phyloP scores from a whole-genome alignment of 2,797 vertebrate genomes.

The Podarcis lilfordi region DNA sequence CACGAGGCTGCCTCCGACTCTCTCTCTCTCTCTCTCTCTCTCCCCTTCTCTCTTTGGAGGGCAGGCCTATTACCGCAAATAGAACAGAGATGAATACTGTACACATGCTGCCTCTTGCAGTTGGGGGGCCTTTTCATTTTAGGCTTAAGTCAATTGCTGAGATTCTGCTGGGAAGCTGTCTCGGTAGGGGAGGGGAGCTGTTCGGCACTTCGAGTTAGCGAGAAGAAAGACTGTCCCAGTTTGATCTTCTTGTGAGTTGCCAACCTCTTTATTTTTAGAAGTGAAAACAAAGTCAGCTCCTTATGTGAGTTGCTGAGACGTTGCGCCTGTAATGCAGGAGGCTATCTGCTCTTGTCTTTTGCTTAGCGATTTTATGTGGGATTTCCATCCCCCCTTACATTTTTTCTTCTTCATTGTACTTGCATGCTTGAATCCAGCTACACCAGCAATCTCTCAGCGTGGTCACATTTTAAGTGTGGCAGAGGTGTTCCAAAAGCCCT shows the following conservation, averaged over 20 bases:
- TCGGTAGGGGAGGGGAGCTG: constrained; percentile 4
- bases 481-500: background rate
- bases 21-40: too few relatives aligned
- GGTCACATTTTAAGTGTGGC: background rate
- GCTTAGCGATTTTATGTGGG: background rate
- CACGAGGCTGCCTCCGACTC: background rate
- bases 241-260: constrained; percentile 31
- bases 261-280: constrained; percentile 28
- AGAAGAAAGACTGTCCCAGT: constrained; percentile 12
- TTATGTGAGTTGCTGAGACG: background rate
- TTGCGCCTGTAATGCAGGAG: constrained; percentile 28
- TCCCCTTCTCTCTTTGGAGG: background rate
- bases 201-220: background rate
- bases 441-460: background rate
- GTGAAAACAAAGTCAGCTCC: constrained; percentile 27
- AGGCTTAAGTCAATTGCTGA: constrained; percentile 23
- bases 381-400: too few relatives aligned
- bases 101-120: background rate
- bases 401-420: too few relatives aligned
- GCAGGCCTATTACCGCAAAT: constrained; percentile 12
- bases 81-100: background rate
- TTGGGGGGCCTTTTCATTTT: constrained; percentile 28
- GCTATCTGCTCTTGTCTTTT: background rate
- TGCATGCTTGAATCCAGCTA: background rate
- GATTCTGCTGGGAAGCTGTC: constrained; percentile 1